A percentile compares a stretch with the other conserved stretches of the same genome.
phyloP scores from a whole-genome alignment of 1,140 invertebrate species.

The Heliconius congener region DNA sequence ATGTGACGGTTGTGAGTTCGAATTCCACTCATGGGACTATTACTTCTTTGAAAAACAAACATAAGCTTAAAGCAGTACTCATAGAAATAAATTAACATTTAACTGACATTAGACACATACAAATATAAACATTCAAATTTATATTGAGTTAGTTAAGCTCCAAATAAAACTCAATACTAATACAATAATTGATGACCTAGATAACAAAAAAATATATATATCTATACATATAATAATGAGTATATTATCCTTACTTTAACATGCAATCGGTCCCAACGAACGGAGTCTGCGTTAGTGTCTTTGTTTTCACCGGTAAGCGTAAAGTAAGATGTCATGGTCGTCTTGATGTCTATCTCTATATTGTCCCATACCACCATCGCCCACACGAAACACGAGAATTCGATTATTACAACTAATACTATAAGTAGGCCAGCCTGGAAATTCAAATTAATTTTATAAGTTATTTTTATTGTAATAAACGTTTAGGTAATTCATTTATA shows the following conservation, averaged over 20 bases:
- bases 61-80: too few species aligned
- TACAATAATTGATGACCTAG: background rate
- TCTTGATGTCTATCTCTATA: constrained; percentile 72
- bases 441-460: background rate
- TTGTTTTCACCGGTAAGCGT: constrained; percentile 52
- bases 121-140: too few species aligned
- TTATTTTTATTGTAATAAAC: background rate
- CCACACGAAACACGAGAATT: constrained; percentile 81
- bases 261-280: constrained; percentile 72
- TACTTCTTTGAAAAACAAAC: too few species aligned
- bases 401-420: constrained; percentile 68
- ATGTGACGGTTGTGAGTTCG: background rate
- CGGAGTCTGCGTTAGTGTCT: constrained; percentile 54
- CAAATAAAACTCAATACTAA: too few species aligned
- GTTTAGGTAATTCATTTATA: too few species aligned
- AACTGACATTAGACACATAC: too few species aligned
- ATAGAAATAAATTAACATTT: too few species aligned
- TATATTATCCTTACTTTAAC: constrained; percentile 53
- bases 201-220: background rate
- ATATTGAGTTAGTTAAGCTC: too few species aligned
- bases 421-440: constrained; percentile 78
- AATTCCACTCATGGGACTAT: background rate
- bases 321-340: constrained; percentile 70
- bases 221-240: too few species aligned
- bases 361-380: constrained; percentile 81